Base-by-base conservation (phyloP, 2,888 invertebrate genomes). In the Pristionchus fissidentatus region DNA sequence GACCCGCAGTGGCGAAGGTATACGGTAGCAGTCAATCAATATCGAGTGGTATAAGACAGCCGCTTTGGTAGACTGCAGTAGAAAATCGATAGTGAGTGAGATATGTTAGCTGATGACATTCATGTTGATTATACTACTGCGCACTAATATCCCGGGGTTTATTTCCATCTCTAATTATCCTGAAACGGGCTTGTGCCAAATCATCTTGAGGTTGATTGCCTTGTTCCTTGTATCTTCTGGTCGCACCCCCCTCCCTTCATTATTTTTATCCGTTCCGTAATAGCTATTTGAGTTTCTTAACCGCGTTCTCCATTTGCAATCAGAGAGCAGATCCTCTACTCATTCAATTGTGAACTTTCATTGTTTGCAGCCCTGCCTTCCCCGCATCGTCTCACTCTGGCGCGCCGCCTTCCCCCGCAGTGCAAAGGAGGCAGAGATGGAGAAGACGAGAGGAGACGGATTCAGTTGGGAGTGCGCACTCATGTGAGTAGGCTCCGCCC, bases 321-420 rank as follows among this genome's bases (percentile, higher is more conserved):
- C 94, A n/a, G n/a, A n/a, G n/a, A n/a, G n/a, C n/a, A n/a, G n/a
- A n/a, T n/a, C n/a, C n/a, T n/a, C n/a, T n/a, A n/a, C n/a, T 49
- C 19, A 49, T n/a, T n/a, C n/a, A n/a, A n/a, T n/a, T n/a, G n/a
- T n/a, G 19, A 10, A 15, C 49, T 49, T 49, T 49, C 19, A 49
- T 49, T 19, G 26, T 15, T 32, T 70, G 10, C 70, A 83, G 73
- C 86, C 85, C n/a, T 85, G 98, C 77, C 93, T 99, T 80, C 97
- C 97, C 0, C 94, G 98, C 85, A 97, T 99, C 96, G 93, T 98
- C 88, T 93, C 98, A 22, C 93, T 99, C 3, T 99, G 98, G 99
- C 95, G 97, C 88, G 98, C 98, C 93, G 97, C 97, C 41, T 99
- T 99, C 93, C 98, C 99, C 0, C 95, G 98, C 78, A 97, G 97